Percentiles rank a stretch among this genome's conserved stretches.
phyloP scores from a whole-genome alignment of 2,797 vertebrate species.

The Crocidura indochinensis region DNA sequence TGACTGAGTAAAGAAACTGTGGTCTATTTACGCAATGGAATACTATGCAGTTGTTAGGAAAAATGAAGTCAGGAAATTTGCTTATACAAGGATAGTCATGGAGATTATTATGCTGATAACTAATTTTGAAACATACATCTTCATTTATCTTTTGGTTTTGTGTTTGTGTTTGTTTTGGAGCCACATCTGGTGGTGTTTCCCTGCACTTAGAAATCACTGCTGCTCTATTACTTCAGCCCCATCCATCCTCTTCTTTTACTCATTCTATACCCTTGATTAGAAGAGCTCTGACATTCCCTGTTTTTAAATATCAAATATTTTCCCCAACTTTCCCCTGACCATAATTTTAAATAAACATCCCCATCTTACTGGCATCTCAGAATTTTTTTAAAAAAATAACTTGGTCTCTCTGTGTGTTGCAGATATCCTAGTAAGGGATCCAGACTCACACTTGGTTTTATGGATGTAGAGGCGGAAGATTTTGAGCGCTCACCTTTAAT shows the following conservation, averaged over 20 bases:
- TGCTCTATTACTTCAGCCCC: too few species aligned
- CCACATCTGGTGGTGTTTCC: too few species aligned
- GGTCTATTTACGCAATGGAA: too few species aligned
- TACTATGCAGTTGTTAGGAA: too few species aligned
- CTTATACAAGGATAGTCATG: too few species aligned
- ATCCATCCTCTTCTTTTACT: neutral
- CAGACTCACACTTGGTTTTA: neutral
- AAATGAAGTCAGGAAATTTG: too few species aligned
- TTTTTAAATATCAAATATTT: neutral
- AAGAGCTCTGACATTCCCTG: neutral
- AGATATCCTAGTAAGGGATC: neutral
- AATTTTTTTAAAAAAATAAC: neutral
- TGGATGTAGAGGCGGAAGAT: neutral
- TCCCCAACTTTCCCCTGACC: neutral
- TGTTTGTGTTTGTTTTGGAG: too few species aligned
- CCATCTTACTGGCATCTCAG: neutral
- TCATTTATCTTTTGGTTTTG: too few species aligned
- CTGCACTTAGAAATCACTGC: too few species aligned
- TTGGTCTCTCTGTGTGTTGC: neutral
- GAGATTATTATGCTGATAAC: too few species aligned
- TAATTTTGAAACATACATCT: too few species aligned
- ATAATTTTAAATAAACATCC: neutral
- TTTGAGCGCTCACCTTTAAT: neutral
- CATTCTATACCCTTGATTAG: neutral
- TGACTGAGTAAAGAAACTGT: too few species aligned